Base-by-base conservation (phyloP, 1,140 invertebrate species). In the Trichogramma pretiosum region DNA sequence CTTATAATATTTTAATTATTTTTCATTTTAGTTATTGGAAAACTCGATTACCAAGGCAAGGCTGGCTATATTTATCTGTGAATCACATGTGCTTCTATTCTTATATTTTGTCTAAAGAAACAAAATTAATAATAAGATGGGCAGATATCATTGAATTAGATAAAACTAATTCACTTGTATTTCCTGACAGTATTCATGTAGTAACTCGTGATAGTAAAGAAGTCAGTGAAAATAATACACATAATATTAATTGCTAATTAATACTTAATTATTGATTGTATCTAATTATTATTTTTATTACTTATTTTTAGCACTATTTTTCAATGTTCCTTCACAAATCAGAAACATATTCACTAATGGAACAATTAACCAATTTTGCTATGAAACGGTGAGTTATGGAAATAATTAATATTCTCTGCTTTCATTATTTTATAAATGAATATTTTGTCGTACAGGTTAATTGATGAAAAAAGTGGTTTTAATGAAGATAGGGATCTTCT, bases 51-150 rank as follows among this genome's bases (percentile, higher is more conserved):
- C 94, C 94, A 3, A 74, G 87, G 32, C 93, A 96, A 77, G 95
- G 95, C 30, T 94, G 92, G 84, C 74, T 98, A 57, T 99, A 98
- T 66, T 78, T 98, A 13, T 95, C 93, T 38, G 82, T 98, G 35
- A 92, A 94, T 63, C 90, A 96, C 67, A 76, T 96, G 59, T 96
- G 91, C 63, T 99, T 98, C 71, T 90, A 98, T 70, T 89, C 93
- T 5, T 94, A 91, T 60, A 84, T 97, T 60, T 79, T 98, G 63
- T 91, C 93, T 14, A 84, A 82, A 49, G 89, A 96, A 67, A 89
- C 86, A 7, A 89, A 89, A 62, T 73, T 97, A 17, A 82, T 87
- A 48, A 80, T 97, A 35, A 75, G 91, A 62, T 87, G 88, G 88
- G 81, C 84, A 45, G 85, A 89, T 56, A 81, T 89, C 17, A 81